Evolutionary conservation across 2,113 vertebrate genomes (phyloP).

Genomic region (Apeltes quadracus): DNA sequence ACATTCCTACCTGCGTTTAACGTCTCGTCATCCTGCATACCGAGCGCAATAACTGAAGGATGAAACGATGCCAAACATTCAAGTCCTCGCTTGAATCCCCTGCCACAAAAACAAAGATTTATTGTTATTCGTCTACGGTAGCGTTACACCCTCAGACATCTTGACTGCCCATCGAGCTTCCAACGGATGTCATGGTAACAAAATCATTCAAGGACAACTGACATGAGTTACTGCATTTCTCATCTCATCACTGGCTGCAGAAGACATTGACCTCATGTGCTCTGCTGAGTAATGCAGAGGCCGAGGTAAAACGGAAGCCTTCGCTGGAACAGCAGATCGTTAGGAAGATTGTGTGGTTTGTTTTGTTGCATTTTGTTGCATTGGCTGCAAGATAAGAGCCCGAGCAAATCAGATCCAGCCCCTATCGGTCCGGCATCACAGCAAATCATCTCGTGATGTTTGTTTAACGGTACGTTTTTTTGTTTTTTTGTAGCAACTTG

Average conservation of each 20-base stretch:
- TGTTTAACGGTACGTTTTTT: slow-evolving; percentile 5
- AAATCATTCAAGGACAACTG: slow-evolving; percentile 27
- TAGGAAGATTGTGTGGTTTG: slow-evolving; percentile 18
- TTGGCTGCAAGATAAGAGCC: slow-evolving; percentile 23
- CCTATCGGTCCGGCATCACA: neutral
- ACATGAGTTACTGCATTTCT: slow-evolving; percentile 33
- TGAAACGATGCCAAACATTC: slow-evolving; percentile 31
- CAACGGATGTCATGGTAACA: neutral
- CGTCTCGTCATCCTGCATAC: neutral
- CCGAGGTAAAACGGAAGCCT: slow-evolving; percentile 40
- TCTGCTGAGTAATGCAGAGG: slow-evolving; percentile 33
- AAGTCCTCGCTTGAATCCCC: slow-evolving; percentile 13
- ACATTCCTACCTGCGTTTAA: slow-evolving; percentile 9
- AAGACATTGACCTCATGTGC: too few species aligned
- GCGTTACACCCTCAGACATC: neutral
- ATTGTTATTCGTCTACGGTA: neutral
- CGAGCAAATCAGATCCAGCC: neutral
- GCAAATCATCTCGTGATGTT: slow-evolving; percentile 28
- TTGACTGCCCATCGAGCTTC: neutral
- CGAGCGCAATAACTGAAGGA: slow-evolving; percentile 20
- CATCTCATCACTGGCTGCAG: slow-evolving; percentile 36
- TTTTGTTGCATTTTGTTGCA: slow-evolving; percentile 23
- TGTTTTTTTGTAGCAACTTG: too few species aligned
- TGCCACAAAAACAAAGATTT: neutral
- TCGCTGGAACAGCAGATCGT: neutral